Evolutionary conservation across 2,888 invertebrate genomes (phyloP), one percentile per base, ranked within the genome.

Genomic region (Lumbricus terrestris): DNA sequence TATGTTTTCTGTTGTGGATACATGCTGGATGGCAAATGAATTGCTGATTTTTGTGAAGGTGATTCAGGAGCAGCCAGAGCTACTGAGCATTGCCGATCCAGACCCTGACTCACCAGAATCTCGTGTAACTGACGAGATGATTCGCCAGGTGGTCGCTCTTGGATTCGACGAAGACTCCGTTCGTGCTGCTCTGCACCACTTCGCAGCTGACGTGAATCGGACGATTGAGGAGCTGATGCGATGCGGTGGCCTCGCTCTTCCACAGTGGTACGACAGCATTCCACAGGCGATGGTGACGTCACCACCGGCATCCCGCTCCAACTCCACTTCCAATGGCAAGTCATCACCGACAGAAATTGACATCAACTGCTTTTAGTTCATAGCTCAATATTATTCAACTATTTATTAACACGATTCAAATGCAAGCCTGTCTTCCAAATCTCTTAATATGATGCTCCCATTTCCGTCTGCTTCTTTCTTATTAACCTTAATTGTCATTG

Each of bases 51-150:
- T 13, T 69, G 11, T 88, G 88, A 11, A 94, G 93, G 95, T 96
- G 38, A 96, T 96, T 91, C 96, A 96, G 93, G 96, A 96, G 37
- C 95, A 96, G 92, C 96, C 96, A 0, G 95, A 96, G n/a, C 92
- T 96, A 93, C 95, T 96, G 89, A 91, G 94, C 6, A 94, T 96
- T n/a, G 94, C 95, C 40, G 95, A 95, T 89, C 94, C 95, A 47
- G 95, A 95, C 89, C 93, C 93, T 35, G 93, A 92, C 69, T 40
- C 88, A 54, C 35, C 88, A 23, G 91, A 91, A 69, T 88, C 92
- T 15, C 16, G 89, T 6, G 93, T 94, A 82, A 93, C 94, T 40
- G 93, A 92, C 18, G 93, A 92, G 15, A 93, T 94, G 93, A 92
- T 94, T 38, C 92, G 92, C 23, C 94, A 94, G 93, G 94, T 94